phyloP scores from a whole-genome alignment of 2,888 invertebrate species.

The Melanostoma scalare region DNA sequence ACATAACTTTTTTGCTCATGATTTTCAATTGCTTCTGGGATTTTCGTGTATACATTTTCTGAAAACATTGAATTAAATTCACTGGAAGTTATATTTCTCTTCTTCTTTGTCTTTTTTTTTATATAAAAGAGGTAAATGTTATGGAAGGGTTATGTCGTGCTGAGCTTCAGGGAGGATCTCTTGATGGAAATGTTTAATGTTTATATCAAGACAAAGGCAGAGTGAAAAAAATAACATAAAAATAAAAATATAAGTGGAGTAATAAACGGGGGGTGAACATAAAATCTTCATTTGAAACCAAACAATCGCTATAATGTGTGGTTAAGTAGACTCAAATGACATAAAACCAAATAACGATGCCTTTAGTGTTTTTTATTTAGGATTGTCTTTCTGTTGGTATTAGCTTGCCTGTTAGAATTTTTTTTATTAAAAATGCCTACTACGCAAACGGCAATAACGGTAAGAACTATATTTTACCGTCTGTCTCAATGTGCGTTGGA shows the following conservation, averaged over 20 bases:
- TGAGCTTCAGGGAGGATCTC: conserved; percentile 19
- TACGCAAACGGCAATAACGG: too few species aligned
- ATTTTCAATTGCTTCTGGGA: conserved; percentile 58
- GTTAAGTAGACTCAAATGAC: background rate
- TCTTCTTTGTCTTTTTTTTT: background rate
- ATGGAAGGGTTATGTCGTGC: conserved; percentile 21
- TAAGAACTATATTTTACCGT: too few species aligned
- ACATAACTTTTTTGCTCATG: conserved; percentile 28
- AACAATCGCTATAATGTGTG: conserved; percentile 27
- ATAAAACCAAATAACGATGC: too few species aligned
- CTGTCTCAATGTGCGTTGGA: too few species aligned
- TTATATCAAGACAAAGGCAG: background rate
- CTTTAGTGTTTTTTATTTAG: too few species aligned
- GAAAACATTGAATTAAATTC: conserved; percentile 46
- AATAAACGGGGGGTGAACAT: conserved; percentile 24
- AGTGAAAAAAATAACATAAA: background rate
- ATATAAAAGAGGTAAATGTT: background rate
- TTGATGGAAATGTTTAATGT: conserved; percentile 15
- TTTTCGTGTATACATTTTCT: conserved; percentile 36
- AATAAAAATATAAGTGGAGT: conserved; percentile 23
- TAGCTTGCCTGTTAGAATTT: too few species aligned
- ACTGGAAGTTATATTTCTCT: conserved; percentile 14
- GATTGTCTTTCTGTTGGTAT: too few species aligned
- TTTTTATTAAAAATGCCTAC: too few species aligned
- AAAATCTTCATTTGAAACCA: conserved; percentile 41